A percentile compares a stretch with the other conserved stretches of the same genome.
Conservation (phyloP, 2,113 vertebrate genomes). For the Lophotis ruficrista region DNA sequence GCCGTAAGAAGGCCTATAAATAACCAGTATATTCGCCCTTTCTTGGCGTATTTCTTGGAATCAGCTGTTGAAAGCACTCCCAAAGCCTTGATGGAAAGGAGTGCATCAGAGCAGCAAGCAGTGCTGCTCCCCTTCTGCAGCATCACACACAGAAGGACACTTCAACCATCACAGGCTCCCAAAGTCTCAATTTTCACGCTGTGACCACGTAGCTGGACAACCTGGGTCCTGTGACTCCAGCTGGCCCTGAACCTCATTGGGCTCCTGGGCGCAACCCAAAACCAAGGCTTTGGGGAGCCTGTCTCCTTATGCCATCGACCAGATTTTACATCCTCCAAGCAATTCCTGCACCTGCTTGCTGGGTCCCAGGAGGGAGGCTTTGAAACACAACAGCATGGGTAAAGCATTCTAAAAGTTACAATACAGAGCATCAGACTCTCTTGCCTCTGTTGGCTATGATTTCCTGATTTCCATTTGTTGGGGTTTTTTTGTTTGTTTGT, state of each 20-base stretch:
- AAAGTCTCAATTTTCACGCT: neutral
- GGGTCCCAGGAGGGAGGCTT: neutral
- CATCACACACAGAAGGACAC: neutral
- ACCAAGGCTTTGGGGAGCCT: neutral
- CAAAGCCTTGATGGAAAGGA: neutral
- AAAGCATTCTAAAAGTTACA: neutral
- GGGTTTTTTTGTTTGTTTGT: too few species aligned
- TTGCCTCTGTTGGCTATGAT: neutral
- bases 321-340: neutral
- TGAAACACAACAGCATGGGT: neutral
- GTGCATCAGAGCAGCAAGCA: neutral
- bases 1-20: slow-evolving; percentile 19
- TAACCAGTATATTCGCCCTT: slow-evolving; percentile 8
- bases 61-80: neutral
- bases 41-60: slow-evolving; percentile 28
- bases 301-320: neutral
- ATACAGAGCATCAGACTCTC: neutral
- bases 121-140: neutral
- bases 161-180: neutral
- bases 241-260: neutral
- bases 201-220: neutral
- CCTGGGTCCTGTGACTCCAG: neutral
- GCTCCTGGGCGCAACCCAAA: neutral
- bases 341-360: neutral
- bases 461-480: accelerated